Evolutionary conservation across 2,888 invertebrate species (phyloP), one percentile per base, ranked within the genome.

Genomic region (Carabus problematicus): DNA sequence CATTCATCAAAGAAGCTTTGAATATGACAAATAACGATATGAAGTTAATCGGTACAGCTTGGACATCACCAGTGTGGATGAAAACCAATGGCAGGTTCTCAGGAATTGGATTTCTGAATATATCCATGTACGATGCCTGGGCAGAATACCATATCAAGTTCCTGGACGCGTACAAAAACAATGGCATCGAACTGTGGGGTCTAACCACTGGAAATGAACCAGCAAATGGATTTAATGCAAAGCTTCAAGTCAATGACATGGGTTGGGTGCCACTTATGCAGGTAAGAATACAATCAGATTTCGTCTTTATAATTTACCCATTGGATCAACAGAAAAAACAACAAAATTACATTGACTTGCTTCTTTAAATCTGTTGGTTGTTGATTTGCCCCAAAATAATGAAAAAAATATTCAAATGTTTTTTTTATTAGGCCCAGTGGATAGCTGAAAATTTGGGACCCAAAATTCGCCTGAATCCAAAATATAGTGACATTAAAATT

Each of bases 131-230:
- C 79, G 90, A 92, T 78, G 79, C 88, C 0, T 97, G 91, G 85
- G 94, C 94, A 0, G 84, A 93, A 73, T 97, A 96, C 77, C 89
- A 92, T 77, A 76, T 93, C 1, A 91, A 87, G 78, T 95, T 94
- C 82, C 80, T 97, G 45, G 88, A 94, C 73, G 87, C 87, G 66
- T 96, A 96, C 81, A 84, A 86, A 71, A 84, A 86, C 41, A 81
- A 88, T n/a, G 88, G 88, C 12, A 80, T 88, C 47, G 81, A 85
- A 1, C 87, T 92, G 72, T 97, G 96, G 96, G 93, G 90, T 0
- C 82, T 96, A 41, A 92, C 95, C 0, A 91, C 93, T 0, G 93
- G 94, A 40, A 97, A 97, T 78, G 96, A 97, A 78, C 96, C 97
- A 0, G 77, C 86, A 2, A 89, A 90, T 76, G 90, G 90, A 4